Conservation (phyloP, 2,113 vertebrate genomes). For the Peucedramus taeniatus region DNA sequence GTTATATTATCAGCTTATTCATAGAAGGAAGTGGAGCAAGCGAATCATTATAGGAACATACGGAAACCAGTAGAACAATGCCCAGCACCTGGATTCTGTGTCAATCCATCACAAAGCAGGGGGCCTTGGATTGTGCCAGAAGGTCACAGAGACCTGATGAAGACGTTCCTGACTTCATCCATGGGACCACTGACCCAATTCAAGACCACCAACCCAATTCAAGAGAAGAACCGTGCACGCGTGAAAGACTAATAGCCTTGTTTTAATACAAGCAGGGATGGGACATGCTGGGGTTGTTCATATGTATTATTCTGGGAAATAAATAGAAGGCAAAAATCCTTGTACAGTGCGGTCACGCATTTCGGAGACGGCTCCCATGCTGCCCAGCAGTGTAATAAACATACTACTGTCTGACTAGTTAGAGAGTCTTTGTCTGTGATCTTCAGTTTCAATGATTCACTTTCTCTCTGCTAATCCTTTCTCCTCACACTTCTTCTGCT, state of each 20-base stretch:
- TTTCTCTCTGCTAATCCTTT: background rate
- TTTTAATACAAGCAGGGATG: background rate
- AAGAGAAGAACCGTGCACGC: fast-evolving
- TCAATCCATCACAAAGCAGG: background rate
- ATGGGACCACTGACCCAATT: background rate
- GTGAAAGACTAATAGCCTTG: background rate
- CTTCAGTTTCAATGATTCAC: background rate
- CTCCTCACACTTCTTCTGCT: background rate
- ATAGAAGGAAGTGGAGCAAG: background rate
- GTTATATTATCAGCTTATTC: background rate
- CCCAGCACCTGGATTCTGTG: background rate
- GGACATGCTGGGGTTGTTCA: background rate
- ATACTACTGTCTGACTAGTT: background rate
- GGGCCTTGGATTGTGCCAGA: background rate
- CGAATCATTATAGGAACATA: background rate
- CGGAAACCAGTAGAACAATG: background rate
- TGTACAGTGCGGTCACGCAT: fast-evolving
- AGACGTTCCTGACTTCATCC: background rate
- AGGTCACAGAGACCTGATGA: background rate
- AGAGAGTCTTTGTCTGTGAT: too few species aligned
- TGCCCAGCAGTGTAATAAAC: fast-evolving
- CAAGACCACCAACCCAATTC: background rate
- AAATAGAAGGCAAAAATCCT: background rate
- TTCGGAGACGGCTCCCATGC: fast-evolving
- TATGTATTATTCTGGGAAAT: background rate